These are phyloP conservation scores for Peucedramus taeniatus DNA, from an alignment of 2,113 vertebrate species.

Conservation along the genomic window DNA sequence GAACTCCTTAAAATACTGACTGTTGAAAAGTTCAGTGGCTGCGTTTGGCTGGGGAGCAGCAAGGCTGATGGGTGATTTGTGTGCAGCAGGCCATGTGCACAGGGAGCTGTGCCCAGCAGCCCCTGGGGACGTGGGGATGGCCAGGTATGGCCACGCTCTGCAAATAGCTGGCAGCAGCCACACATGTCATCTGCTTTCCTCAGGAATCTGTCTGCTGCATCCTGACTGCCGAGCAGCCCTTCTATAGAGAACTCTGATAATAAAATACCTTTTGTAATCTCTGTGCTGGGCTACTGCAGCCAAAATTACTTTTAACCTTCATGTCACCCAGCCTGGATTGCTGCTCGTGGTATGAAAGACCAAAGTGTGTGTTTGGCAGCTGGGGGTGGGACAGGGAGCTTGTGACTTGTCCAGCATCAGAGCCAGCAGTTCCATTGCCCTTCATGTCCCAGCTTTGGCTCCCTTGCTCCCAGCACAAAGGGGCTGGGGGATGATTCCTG, in stretches of 20 bases:
- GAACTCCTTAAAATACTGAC: background rate
- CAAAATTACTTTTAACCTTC: conserved; percentile 42
- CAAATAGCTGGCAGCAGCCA: background rate
- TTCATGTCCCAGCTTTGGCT: background rate
- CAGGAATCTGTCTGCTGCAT: background rate
- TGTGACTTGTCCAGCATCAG: accelerated
- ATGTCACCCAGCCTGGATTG: background rate
- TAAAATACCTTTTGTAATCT: conserved; percentile 5
- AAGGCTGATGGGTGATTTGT: background rate
- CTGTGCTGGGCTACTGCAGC: background rate
- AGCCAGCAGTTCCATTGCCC: background rate
- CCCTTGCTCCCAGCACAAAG: background rate
- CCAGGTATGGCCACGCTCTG: background rate
- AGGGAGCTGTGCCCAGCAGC: background rate
- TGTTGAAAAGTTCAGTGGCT: background rate
- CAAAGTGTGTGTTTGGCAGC: background rate
- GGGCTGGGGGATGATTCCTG: accelerated
- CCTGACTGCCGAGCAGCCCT: conserved; percentile 8
- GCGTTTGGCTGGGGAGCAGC: background rate
- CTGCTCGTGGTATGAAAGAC: background rate
- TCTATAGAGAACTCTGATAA: background rate
- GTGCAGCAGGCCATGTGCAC: background rate
- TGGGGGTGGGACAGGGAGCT: background rate
- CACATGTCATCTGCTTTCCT: background rate
- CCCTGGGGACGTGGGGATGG: background rate